phyloP scores from a whole-genome alignment of 2,797 vertebrate genomes.

The Mus minutoides region DNA sequence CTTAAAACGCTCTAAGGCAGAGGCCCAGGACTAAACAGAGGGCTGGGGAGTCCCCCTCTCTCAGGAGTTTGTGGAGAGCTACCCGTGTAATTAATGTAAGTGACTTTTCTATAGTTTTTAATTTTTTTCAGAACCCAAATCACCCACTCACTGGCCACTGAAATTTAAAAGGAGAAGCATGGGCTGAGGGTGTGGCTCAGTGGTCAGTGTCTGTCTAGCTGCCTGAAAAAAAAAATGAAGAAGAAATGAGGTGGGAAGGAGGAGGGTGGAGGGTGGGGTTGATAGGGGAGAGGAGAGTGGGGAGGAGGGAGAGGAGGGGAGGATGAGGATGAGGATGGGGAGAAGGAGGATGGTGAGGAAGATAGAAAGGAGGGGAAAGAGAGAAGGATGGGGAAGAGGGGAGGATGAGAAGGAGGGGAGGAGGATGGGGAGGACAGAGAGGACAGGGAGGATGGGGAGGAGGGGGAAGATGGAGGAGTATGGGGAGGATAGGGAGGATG shows the following conservation, averaged over 20 bases:
- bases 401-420: too few species aligned
- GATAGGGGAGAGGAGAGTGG: too few species aligned
- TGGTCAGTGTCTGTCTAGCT: not conserved
- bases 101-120: conserved; percentile 48
- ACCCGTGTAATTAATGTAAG: not conserved
- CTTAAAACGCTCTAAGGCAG: not conserved
- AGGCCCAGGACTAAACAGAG: not conserved
- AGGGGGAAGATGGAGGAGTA: rapidly evolving
- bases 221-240: not conserved
- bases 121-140: conserved; percentile 24
- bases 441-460: rapidly evolving
- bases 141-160: not conserved
- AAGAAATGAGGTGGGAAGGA: not conserved
- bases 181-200: not conserved
- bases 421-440: not conserved
- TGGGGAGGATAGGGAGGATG: too few species aligned
- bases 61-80: not conserved
- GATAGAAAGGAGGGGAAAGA: rapidly evolving
- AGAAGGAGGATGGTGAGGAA: too few species aligned
- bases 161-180: conserved; percentile 21
- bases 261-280: not conserved
- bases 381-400: too few species aligned
- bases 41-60: not conserved
- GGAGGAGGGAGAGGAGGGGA: rapidly evolving
- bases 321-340: rapidly evolving